A percentile compares a stretch with the other conserved stretches of the same genome.
These are phyloP conservation scores for Meteorus cinctellus DNA, from an alignment of 2,888 invertebrate genomes.

Conservation along the genomic window DNA sequence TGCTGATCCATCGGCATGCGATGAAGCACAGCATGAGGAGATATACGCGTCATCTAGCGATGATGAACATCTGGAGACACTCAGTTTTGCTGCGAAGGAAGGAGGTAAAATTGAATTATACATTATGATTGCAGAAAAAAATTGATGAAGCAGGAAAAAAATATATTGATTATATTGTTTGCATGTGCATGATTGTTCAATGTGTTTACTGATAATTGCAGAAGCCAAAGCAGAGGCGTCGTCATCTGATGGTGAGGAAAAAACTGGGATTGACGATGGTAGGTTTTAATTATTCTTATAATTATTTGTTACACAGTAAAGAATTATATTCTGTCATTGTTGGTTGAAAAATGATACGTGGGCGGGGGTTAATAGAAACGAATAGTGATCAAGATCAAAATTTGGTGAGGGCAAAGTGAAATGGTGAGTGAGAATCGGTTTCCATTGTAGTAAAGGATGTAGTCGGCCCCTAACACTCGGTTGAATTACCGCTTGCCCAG, in stretches of 20 bases:
- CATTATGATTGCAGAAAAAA: too few species aligned
- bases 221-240: slow-evolving; percentile 70
- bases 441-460: slow-evolving; percentile 50
- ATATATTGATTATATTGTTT: slow-evolving; percentile 47
- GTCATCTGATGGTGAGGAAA: slow-evolving; percentile 69
- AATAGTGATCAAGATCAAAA: slow-evolving; percentile 22
- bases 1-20: slow-evolving; percentile 80
- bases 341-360: too few species aligned
- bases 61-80: slow-evolving; percentile 68
- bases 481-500: slow-evolving; percentile 46
- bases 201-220: slow-evolving; percentile 59
- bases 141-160: too few species aligned
- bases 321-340: too few species aligned
- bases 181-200: slow-evolving; percentile 59
- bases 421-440: slow-evolving; percentile 48
- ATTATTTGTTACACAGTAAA: neutral
- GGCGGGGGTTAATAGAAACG: neutral
- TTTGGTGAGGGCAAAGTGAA: slow-evolving; percentile 48
- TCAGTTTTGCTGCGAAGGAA: slow-evolving; percentile 73
- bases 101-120: slow-evolving; percentile 75
- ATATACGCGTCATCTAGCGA: slow-evolving; percentile 70
- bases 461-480: slow-evolving; percentile 44
- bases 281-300: slow-evolving; percentile 48
- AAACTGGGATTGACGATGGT: slow-evolving; percentile 67
- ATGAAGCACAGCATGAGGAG: slow-evolving; percentile 66